Conservation (phyloP, 2,113 vertebrate genomes). For the Ciconia boyciana region DNA sequence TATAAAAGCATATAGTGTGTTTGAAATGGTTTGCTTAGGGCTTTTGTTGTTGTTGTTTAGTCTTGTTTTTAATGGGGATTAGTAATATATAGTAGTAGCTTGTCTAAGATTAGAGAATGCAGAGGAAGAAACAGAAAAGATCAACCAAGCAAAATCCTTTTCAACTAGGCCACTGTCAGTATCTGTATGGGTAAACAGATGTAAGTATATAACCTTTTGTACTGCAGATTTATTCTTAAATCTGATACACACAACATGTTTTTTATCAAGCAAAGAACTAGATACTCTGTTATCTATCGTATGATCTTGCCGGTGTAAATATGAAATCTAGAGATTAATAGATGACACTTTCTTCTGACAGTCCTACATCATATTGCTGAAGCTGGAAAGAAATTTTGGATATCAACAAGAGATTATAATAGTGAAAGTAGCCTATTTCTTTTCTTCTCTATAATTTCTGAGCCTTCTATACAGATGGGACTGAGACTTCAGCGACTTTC, state of each 20-base stretch:
- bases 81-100: not conserved
- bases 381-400: slow-evolving; percentile 18
- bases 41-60: not conserved
- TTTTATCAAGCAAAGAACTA: slow-evolving; percentile 30
- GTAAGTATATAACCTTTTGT: not conserved
- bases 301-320: slow-evolving; percentile 32
- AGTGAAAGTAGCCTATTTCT: not conserved
- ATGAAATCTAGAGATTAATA: slow-evolving; percentile 3
- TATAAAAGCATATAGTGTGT: not conserved
- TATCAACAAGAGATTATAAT: not conserved
- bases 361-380: slow-evolving; percentile 33
- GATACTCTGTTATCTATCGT: not conserved
- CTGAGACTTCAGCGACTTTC: not conserved
- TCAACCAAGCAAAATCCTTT: not conserved
- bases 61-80: not conserved
- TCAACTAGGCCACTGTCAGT: not conserved
- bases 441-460: not conserved
- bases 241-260: not conserved
- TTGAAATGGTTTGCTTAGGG: not conserved
- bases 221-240: not conserved
- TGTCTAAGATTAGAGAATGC: not conserved
- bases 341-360: slow-evolving; percentile 28
- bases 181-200: not conserved
- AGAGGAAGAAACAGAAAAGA: not conserved
- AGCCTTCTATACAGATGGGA: not conserved